These are phyloP conservation scores for Trimorus sp. DNA, from an alignment of 2,888 invertebrate genomes.

Conservation along the genomic window DNA sequence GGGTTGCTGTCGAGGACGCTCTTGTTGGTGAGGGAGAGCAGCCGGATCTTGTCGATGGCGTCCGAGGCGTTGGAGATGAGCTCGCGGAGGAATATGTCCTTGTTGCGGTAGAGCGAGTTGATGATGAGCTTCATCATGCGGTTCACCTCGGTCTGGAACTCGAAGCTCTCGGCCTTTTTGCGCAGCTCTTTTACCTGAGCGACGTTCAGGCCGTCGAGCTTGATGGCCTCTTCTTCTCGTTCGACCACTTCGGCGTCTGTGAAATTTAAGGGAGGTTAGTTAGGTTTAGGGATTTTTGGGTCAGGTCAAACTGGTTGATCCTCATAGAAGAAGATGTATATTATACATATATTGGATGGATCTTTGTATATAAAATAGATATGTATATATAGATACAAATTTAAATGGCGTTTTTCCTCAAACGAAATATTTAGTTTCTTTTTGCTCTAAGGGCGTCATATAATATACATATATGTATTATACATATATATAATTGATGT, in stretches of 20 bases:
- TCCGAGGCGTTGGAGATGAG: constrained; percentile 99
- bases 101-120: constrained; percentile 99
- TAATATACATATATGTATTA: too few species aligned
- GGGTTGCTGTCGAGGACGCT: constrained; percentile 89
- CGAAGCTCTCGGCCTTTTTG: constrained; percentile 93
- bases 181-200: constrained; percentile 96
- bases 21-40: constrained; percentile 94
- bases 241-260: constrained; percentile 93
- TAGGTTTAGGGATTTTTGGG: too few species aligned
- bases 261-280: not conserved
- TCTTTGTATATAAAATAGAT: too few species aligned
- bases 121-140: constrained; percentile 99
- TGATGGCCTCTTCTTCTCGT: constrained; percentile 98
- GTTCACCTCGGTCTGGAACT: constrained; percentile 99
- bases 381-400: too few species aligned
- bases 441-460: too few species aligned
- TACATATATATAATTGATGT: too few species aligned
- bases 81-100: constrained; percentile 99
- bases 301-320: too few species aligned
- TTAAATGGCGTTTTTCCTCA: too few species aligned
- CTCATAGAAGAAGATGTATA: too few species aligned
- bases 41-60: constrained; percentile 98
- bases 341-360: too few species aligned
- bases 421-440: too few species aligned
- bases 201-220: constrained; percentile 96